A percentile compares a stretch with the other conserved stretches of the same genome.
These are phyloP conservation scores for Chaetophractus vellerosus DNA, from an alignment of 2,797 vertebrate species.

Conservation along the genomic window DNA sequence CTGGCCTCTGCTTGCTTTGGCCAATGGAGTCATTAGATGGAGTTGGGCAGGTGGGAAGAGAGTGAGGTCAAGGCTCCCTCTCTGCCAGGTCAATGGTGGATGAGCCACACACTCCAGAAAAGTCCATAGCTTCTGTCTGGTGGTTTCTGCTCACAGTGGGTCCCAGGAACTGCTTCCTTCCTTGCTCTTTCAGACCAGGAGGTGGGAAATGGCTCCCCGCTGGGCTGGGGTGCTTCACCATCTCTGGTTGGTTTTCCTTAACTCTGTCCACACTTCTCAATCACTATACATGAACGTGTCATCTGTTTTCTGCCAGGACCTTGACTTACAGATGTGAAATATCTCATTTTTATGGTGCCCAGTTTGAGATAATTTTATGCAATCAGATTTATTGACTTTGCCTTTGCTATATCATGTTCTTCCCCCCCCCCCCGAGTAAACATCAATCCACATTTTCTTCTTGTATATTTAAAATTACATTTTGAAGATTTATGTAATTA, in stretches of 20 bases:
- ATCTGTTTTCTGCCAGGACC: neutral
- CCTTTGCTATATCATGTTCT: neutral
- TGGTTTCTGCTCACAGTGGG: neutral
- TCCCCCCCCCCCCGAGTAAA: neutral
- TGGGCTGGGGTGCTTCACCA: neutral
- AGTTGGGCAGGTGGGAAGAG: neutral
- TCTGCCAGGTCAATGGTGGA: neutral
- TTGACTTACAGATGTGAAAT: neutral
- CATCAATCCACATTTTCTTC: neutral
- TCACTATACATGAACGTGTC: neutral
- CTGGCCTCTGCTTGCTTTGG: neutral
- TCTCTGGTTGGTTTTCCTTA: neutral
- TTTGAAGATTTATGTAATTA: constrained; percentile 7
- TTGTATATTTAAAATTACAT: neutral
- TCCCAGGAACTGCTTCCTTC: neutral
- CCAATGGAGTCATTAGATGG: neutral
- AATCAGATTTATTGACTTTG: neutral
- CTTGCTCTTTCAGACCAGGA: neutral
- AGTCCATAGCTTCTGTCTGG: neutral
- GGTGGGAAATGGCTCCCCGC: neutral
- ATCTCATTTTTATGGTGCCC: neutral
- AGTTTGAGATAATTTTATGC: neutral
- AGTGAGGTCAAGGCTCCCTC: neutral
- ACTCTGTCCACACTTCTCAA: neutral
- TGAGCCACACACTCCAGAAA: neutral